Percentiles rank a stretch among this genome's conserved stretches.
phyloP scores from a whole-genome alignment of 2,113 vertebrate genomes.

The Progne subis region DNA sequence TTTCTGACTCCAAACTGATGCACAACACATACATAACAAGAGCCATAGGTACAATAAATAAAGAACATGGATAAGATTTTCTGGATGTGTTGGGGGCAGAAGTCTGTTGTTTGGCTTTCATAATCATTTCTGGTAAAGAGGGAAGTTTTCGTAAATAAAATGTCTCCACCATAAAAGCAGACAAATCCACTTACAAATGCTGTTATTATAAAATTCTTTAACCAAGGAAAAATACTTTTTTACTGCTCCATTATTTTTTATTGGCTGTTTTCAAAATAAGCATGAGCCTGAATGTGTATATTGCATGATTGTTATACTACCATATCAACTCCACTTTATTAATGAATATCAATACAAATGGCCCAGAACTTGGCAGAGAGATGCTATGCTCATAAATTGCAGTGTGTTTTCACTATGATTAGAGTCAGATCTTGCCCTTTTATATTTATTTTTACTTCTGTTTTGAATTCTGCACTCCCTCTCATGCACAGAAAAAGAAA shows the following conservation, averaged over 20 bases:
- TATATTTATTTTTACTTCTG: background rate
- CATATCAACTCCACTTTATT: background rate
- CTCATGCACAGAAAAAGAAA: background rate
- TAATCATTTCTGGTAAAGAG: background rate
- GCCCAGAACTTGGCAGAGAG: background rate
- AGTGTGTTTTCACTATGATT: background rate
- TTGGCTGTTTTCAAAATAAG: slow-evolving; percentile 1
- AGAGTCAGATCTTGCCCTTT: background rate
- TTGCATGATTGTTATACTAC: background rate
- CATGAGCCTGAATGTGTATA: background rate
- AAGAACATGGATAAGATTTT: background rate
- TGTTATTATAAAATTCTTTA: background rate
- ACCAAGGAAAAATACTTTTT: background rate
- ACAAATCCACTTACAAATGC: background rate
- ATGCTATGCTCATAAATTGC: background rate
- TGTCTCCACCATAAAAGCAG: background rate
- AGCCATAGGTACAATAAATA: background rate
- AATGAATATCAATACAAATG: slow-evolving; percentile 15
- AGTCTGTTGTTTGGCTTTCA: background rate
- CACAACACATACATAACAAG: accelerated
- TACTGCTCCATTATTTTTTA: slow-evolving; percentile 8
- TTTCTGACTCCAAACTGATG: background rate
- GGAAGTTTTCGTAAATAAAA: background rate
- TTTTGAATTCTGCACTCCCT: background rate
- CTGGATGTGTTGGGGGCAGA: background rate